phyloP scores from a whole-genome alignment of 64 coral and sea anemone species.

The Montipora foliosa region DNA sequence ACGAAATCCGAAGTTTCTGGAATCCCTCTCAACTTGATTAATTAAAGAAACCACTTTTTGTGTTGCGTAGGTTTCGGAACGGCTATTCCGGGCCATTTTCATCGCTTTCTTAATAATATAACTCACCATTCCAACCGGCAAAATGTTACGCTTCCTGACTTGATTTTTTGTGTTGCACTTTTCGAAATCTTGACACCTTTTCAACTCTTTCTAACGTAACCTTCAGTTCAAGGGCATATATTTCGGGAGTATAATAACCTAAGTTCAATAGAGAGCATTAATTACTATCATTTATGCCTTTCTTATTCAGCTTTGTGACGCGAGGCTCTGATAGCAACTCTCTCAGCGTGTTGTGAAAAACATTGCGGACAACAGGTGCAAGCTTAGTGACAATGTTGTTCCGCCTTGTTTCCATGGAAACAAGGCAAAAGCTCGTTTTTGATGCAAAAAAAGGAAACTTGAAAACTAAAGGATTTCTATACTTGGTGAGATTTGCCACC shows the following conservation, averaged over 20 bases:
- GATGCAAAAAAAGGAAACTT: not conserved
- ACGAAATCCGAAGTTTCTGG: constrained; percentile 3
- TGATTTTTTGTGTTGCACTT: not conserved
- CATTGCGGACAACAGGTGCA: constrained; percentile 28
- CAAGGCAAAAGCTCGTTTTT: not conserved
- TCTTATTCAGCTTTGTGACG: constrained; percentile 20
- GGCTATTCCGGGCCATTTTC: not conserved
- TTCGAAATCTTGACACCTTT: not conserved
- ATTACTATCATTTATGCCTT: constrained; percentile 4
- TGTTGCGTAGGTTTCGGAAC: not conserved
- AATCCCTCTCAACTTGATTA: not conserved
- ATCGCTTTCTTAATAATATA: not conserved
- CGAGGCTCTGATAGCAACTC: not conserved
- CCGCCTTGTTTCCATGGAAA: constrained; percentile 9
- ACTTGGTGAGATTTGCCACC: not conserved
- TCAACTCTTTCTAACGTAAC: not conserved
- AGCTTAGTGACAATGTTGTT: not conserved
- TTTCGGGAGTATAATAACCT: not conserved
- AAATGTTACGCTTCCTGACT: not conserved
- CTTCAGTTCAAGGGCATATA: not conserved
- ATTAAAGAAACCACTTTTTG: constrained; percentile 16
- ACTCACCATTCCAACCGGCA: not conserved
- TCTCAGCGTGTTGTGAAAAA: constrained; percentile 16
- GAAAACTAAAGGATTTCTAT: not conserved
- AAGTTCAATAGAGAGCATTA: not conserved